These are phyloP conservation scores for Echinarachnius parma DNA, from an alignment of 53 echinoderm and acorn worm species.

Conservation along the genomic window DNA sequence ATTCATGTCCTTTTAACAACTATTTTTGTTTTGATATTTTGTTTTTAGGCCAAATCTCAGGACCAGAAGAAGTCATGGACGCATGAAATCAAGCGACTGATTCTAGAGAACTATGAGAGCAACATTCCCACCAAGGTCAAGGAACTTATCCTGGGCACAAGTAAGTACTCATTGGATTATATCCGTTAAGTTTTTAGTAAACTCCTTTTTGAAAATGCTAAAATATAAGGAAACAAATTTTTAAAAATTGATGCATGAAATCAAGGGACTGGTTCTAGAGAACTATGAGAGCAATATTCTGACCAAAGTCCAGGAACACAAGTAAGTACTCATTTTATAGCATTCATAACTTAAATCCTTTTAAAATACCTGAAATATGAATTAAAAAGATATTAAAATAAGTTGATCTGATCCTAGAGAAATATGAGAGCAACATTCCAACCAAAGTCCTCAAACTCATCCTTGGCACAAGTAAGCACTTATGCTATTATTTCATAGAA, in stretches of 20 bases:
- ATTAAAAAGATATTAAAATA: too few species aligned
- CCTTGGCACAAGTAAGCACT: constrained; percentile 73
- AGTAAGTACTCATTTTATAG: too few species aligned
- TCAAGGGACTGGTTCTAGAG: too few species aligned
- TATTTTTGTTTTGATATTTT: neutral
- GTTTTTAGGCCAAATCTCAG: constrained; percentile 62
- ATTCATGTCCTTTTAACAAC: neutral
- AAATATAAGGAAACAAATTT: neutral
- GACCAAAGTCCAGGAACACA: too few species aligned
- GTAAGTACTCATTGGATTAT: constrained; percentile 40
- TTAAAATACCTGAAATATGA: too few species aligned
- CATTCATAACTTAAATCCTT: too few species aligned
- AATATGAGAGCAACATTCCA: constrained; percentile 81
- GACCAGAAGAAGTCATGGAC: constrained; percentile 97
- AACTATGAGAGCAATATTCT: too few species aligned
- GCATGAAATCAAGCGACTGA: constrained; percentile 89
- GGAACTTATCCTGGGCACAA: constrained; percentile 82
- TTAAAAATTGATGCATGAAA: neutral
- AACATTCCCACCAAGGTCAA: constrained; percentile 88
- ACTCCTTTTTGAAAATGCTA: neutral
- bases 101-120: constrained; percentile 86
- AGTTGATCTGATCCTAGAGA: constrained; percentile 93
- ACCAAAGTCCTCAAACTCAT: constrained; percentile 87
- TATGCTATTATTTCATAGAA: neutral
- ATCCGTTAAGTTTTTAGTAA: neutral